These are phyloP conservation scores for Rhabdophis nuchalis DNA, from an alignment of 2,797 vertebrate species.

Conservation along the genomic window DNA sequence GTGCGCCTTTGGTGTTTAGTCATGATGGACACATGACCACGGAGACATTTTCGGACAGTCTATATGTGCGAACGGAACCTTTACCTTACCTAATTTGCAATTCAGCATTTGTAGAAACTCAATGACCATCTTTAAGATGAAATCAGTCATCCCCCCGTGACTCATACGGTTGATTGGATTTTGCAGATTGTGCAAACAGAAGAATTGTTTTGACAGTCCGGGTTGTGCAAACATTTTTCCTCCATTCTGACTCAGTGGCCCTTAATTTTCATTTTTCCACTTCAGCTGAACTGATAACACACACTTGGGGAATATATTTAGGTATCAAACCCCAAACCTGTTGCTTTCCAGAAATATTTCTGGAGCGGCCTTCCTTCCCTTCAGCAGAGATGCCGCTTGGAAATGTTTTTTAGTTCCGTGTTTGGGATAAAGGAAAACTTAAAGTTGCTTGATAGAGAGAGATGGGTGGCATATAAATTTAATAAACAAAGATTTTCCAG, in stretches of 20 bases:
- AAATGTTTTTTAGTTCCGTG: neutral
- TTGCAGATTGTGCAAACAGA: neutral
- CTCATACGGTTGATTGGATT: neutral
- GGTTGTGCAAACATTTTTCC: neutral
- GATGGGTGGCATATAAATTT: neutral
- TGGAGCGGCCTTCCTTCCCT: neutral
- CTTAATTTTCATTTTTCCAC: neutral
- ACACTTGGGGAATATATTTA: neutral
- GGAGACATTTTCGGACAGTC: too few species aligned
- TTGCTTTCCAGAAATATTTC: neutral
- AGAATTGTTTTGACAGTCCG: neutral
- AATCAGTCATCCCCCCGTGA: neutral
- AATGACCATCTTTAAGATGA: neutral
- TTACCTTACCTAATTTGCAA: neutral
- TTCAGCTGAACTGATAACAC: neutral
- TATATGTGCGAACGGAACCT: too few species aligned
- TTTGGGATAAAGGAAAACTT: neutral
- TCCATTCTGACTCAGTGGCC: neutral
- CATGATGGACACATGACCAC: too few species aligned
- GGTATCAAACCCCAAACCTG: neutral
- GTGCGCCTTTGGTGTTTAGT: too few species aligned
- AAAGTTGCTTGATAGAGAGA: neutral
- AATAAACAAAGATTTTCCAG: neutral
- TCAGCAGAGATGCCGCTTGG: neutral
- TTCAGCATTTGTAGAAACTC: neutral